Conservation (phyloP, 1,140 invertebrate species). For the Aphis gossypii region DNA sequence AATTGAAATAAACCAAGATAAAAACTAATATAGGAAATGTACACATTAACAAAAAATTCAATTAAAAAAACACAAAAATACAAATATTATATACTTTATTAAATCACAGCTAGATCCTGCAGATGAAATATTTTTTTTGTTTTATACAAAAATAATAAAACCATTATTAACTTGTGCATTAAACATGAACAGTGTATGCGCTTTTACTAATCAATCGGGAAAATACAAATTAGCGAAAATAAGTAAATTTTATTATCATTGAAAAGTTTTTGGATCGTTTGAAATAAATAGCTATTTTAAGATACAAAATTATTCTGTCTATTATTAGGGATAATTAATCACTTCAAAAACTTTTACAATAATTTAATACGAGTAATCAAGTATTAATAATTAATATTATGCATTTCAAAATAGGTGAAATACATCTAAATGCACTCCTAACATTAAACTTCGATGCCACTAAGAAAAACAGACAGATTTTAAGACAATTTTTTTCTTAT, state of each 20-base stretch:
- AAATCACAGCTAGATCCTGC: not conserved
- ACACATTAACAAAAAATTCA: not conserved
- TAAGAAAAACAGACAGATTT: not conserved
- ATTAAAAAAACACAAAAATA: not conserved
- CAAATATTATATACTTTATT: too few species aligned
- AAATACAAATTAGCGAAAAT: not conserved
- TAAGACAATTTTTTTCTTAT: not conserved
- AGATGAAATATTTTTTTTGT: not conserved
- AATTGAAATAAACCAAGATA: not conserved
- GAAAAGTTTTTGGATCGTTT: not conserved
- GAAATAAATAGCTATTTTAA: not conserved
- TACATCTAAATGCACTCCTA: not conserved
- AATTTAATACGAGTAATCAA: too few species aligned
- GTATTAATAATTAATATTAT: not conserved
- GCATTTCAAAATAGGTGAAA: not conserved
- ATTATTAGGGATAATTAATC: not conserved
- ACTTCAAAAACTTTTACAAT: too few species aligned
- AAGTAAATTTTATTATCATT: not conserved
- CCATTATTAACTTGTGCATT: not conserved
- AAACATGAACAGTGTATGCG: not conserved
- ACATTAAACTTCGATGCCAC: not conserved
- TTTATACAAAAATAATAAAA: not conserved
- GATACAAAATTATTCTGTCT: not conserved
- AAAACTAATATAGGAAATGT: not conserved
- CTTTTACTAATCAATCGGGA: not conserved